A percentile compares a stretch with the other conserved stretches of the same genome.
phyloP scores from a whole-genome alignment of 2,888 invertebrate genomes.

The Spialia ferax region DNA sequence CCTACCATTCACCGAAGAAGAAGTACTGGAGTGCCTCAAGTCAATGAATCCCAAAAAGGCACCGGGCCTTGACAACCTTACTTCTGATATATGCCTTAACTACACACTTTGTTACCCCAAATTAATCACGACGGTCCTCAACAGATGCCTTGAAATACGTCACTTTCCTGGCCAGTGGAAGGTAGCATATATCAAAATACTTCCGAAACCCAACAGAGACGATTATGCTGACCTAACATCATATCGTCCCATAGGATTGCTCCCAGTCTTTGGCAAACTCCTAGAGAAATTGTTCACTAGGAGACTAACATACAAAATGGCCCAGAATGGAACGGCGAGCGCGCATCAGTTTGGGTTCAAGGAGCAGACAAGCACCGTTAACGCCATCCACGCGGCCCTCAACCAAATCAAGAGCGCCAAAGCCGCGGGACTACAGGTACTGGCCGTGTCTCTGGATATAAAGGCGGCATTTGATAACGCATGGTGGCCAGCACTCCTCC shows the following conservation, averaged over 20 bases:
- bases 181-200: conserved; percentile 43
- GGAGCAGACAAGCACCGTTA: conserved; percentile 33
- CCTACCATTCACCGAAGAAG: conserved; percentile 11
- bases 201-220: conserved; percentile 49
- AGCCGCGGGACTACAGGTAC: not conserved
- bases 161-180: conserved; percentile 18
- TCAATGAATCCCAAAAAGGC: conserved; percentile 31
- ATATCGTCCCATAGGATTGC: conserved; percentile 44
- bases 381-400: conserved; percentile 39
- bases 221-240: conserved; percentile 35
- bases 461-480: conserved; percentile 14
- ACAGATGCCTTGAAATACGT: not conserved
- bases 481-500: conserved; percentile 36
- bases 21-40: not conserved
- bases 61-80: conserved; percentile 47
- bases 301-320: conserved; percentile 3
- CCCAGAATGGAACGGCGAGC: not conserved
- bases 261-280: conserved; percentile 45
- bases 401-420: conserved; percentile 15
- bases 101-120: conserved; percentile 23
- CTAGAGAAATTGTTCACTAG: conserved; percentile 40
- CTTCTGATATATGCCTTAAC: conserved; percentile 38
- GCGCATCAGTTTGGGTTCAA: conserved; percentile 44
- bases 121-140: not conserved
- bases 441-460: conserved; percentile 39